Base-by-base conservation (phyloP, 2,797 vertebrate genomes). In the Chanos chanos region DNA sequence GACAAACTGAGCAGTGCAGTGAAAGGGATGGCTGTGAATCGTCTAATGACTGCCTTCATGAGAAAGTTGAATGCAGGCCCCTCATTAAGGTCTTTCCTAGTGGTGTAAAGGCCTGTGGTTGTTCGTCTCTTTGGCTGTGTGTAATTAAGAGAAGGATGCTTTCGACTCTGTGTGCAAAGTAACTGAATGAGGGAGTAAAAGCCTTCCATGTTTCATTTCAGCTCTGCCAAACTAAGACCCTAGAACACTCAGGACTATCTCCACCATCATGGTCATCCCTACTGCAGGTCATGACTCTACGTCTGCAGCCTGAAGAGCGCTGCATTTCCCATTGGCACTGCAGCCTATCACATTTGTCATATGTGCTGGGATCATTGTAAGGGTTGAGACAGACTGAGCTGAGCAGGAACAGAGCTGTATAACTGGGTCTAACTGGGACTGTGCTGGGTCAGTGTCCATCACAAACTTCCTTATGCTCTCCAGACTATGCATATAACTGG, bases 191-290 rank as follows among this genome's bases (percentile, higher is more conserved):
- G 61, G 19, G 21, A 49, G 44, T 24, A 68, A 73, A 56, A 73
- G 71, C 68, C 66, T 87, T 85, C 87, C 55, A 13, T 72, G 73
- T 71, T 30, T 69, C 68, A 66, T 81, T 86, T 76, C 73, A 52
- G 64, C 73, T 79, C 75, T 43, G n/a, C 65, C 81, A 86, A 86
- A 87, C 87, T 83, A 89, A 76, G 74, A 81, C 84, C 87, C 72
- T 75, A 75, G 81, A 80, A 87, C 76, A 81, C 71, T 10, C 15
- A 71, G 72, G 61, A n/a, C 28, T 66, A 74, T 77, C 63, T 44
- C 40, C 60, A 76, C 72, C 5, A 8, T 73, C 72, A 66, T 71
- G 71, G 75, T 64, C 58, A 47, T 74, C 65, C 54, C 54, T 45
- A 22, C 65, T 72, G 74, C 65, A 66, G 54, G 69, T 75, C 70